Conservation (phyloP, 2,888 invertebrate genomes). For the Drosophila infuscata region DNA sequence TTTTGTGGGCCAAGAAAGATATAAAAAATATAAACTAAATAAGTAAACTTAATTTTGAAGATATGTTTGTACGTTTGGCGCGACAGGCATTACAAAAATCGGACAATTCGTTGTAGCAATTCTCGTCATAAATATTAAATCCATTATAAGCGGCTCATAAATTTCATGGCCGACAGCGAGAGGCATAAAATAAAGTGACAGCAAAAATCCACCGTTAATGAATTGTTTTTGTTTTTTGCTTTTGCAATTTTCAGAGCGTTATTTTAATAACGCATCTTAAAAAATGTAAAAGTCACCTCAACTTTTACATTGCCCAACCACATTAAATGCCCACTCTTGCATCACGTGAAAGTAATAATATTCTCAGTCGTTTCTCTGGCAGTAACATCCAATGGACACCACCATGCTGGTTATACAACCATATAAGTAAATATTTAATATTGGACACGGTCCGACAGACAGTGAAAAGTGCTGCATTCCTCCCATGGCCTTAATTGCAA, state of each 20-base stretch:
- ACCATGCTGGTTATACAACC: neutral
- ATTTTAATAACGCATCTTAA: too few relatives aligned
- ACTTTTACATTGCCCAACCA: neutral
- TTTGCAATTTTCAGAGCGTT: conserved; percentile 24
- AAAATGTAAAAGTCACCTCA: too few relatives aligned
- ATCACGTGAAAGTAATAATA: conserved; percentile 13
- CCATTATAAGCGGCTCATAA: conserved; percentile 69
- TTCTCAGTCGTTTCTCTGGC: neutral
- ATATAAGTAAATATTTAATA: conserved; percentile 37
- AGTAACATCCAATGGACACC: neutral
- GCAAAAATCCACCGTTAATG: conserved; percentile 51
- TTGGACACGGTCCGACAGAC: conserved; percentile 8
- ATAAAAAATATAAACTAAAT: conserved; percentile 56
- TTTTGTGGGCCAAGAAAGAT: conserved; percentile 17
- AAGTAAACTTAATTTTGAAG: conserved; percentile 60
- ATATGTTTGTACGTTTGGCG: conserved; percentile 21
- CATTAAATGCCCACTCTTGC: neutral
- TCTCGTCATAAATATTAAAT: conserved; percentile 73
- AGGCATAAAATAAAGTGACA: conserved; percentile 43
- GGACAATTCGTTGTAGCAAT: conserved; percentile 40
- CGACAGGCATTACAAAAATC: conserved; percentile 39
- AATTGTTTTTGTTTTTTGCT: conserved; percentile 22
- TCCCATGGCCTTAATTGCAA: conserved; percentile 33
- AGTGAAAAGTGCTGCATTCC: conserved; percentile 15
- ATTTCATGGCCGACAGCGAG: conserved; percentile 38